Evolutionary conservation across 2,888 invertebrate species (phyloP).

Genomic region (Nebria brevicollis): DNA sequence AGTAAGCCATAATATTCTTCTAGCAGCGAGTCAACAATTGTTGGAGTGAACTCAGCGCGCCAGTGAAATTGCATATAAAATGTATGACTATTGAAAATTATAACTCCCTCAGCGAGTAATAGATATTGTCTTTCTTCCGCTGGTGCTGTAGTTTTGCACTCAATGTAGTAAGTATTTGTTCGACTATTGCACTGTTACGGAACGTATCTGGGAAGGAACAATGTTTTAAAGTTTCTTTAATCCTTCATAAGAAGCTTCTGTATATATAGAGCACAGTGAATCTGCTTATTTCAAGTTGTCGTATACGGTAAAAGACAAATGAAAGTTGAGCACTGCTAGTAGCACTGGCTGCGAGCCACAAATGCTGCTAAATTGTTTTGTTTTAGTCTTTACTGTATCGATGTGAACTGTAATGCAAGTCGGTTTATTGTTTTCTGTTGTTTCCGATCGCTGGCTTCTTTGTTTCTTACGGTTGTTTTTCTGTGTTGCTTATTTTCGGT

Average conservation of each 20-base stretch:
- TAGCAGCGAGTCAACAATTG: no score
- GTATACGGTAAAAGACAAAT: background rate
- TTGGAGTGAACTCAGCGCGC: no score
- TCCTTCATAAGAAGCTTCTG: constrained; percentile 5
- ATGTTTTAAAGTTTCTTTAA: background rate
- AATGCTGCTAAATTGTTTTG: constrained; percentile 7
- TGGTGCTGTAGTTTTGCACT: no score
- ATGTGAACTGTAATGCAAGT: background rate
- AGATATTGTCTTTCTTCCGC: no score
- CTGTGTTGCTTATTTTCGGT: background rate
- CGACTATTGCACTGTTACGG: no score
- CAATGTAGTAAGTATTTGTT: no score
- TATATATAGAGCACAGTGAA: background rate
- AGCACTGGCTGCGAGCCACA: background rate
- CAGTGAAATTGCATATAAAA: no score
- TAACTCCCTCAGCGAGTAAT: no score
- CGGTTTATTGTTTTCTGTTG: constrained; percentile 3
- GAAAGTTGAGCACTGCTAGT: no score
- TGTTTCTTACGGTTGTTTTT: background rate
- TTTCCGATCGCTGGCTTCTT: background rate
- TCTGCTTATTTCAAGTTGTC: constrained; percentile 11
- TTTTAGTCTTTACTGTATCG: constrained; percentile 3
- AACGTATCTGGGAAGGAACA: no score
- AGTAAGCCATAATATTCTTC: no score
- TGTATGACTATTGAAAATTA: no score